These are phyloP conservation scores for Hemicentrotus pulcherrimus DNA, from an alignment of 35 echinoderm and acorn worm genomes.

Conservation along the genomic window DNA sequence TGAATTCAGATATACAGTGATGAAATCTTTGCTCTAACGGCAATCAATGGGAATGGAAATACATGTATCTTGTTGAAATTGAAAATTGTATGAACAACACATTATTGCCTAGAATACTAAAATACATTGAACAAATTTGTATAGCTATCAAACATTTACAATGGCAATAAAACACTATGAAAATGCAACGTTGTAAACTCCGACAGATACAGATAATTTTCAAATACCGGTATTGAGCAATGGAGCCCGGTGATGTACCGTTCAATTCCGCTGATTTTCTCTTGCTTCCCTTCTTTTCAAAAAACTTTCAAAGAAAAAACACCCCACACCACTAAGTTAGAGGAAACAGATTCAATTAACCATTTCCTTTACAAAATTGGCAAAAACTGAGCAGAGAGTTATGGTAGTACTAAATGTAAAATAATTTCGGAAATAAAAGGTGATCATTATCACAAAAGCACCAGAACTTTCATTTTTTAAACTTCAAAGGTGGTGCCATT, in stretches of 20 bases:
- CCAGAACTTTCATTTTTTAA: too few relatives aligned
- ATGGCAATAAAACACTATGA: not conserved
- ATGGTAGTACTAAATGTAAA: too few relatives aligned
- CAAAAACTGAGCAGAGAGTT: too few relatives aligned
- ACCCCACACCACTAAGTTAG: not conserved
- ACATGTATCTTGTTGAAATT: not conserved
- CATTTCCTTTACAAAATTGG: too few relatives aligned
- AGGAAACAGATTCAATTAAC: too few relatives aligned
- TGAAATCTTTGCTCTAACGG: not conserved
- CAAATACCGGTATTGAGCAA: not conserved
- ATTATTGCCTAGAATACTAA: conserved; percentile 37
- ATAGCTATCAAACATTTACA: not conserved
- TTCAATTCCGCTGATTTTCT: not conserved
- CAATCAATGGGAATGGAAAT: not conserved
- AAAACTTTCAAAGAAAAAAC: not conserved
- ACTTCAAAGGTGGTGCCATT: too few relatives aligned
- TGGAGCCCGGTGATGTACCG: not conserved
- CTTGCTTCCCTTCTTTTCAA: not conserved
- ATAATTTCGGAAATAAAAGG: too few relatives aligned
- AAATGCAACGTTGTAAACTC: not conserved
- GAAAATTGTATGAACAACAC: not conserved
- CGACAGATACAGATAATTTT: not conserved
- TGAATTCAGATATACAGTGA: conserved; percentile 13
- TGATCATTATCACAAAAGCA: too few relatives aligned
- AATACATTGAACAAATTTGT: not conserved